These are phyloP conservation scores for Xanthorhoe spadicearia DNA, from an alignment of 2,888 invertebrate genomes.

Conservation along the genomic window DNA sequence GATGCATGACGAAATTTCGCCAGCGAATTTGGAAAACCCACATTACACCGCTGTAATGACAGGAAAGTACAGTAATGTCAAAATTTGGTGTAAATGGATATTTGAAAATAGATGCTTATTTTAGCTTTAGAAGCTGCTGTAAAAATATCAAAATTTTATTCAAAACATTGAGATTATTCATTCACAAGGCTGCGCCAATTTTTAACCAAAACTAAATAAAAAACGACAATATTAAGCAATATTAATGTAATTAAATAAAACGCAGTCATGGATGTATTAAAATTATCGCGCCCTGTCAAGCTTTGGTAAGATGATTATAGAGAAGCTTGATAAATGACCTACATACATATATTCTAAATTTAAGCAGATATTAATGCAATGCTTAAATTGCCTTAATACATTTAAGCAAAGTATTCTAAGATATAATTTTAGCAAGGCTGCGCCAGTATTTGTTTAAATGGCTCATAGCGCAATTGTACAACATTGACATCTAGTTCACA, in stretches of 20 bases:
- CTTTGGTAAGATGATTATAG: too few relatives aligned
- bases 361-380: too few relatives aligned
- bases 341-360: too few relatives aligned
- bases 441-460: not conserved
- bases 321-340: too few relatives aligned
- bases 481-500: not conserved
- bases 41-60: constrained; percentile 11
- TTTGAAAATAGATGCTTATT: not conserved
- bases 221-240: not conserved
- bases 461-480: not conserved
- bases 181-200: not conserved
- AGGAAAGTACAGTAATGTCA: constrained; percentile 24
- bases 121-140: not conserved
- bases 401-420: too few relatives aligned
- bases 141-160: not conserved
- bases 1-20: constrained; percentile 14
- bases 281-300: too few relatives aligned
- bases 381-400: too few relatives aligned
- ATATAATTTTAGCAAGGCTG: not conserved
- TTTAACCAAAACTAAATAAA: not conserved
- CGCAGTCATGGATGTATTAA: too few relatives aligned
- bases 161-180: not conserved
- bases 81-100: not conserved
- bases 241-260: too few relatives aligned
- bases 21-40: constrained; percentile 16